Percentiles rank a stretch among this genome's conserved stretches.
Evolutionary conservation across 2,888 invertebrate genomes (phyloP).

Genomic region (Plagiodera versicolora): DNA sequence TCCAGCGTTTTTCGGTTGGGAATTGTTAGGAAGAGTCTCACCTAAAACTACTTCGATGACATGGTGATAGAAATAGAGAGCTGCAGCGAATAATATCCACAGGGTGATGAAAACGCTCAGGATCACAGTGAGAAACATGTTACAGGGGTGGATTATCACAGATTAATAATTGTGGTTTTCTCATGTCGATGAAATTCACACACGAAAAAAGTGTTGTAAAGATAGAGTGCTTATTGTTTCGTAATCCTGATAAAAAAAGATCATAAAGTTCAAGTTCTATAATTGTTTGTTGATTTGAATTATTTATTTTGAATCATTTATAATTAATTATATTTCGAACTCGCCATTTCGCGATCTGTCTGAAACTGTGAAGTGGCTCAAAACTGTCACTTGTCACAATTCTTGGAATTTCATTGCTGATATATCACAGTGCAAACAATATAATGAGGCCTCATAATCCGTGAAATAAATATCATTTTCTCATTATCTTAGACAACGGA

Average conservation of each 20-base stretch:
- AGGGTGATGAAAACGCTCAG: constrained; percentile 43
- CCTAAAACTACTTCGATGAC: constrained; percentile 65
- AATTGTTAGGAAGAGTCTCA: constrained; percentile 51
- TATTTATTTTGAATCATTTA: too few species aligned
- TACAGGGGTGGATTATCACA: constrained; percentile 17
- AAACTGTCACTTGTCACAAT: too few species aligned
- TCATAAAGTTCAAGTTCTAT: not conserved
- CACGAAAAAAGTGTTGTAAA: not conserved
- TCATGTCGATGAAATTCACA: not conserved
- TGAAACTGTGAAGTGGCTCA: too few species aligned
- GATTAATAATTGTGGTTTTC: not conserved
- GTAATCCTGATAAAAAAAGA: not conserved
- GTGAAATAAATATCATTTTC: too few species aligned
- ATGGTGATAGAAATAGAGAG: constrained; percentile 55
- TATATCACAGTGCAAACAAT: not conserved
- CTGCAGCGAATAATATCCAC: constrained; percentile 49
- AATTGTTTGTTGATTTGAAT: not conserved
- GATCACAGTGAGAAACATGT: constrained; percentile 48
- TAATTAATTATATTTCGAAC: too few species aligned
- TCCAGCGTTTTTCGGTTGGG: not conserved
- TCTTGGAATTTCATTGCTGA: too few species aligned
- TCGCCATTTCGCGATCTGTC: too few species aligned
- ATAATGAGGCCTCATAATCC: not conserved
- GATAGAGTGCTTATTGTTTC: not conserved
- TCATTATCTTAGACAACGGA: not conserved